Evolutionary conservation across 2,888 invertebrate genomes (phyloP).

Genomic region (Agrochola lota): DNA sequence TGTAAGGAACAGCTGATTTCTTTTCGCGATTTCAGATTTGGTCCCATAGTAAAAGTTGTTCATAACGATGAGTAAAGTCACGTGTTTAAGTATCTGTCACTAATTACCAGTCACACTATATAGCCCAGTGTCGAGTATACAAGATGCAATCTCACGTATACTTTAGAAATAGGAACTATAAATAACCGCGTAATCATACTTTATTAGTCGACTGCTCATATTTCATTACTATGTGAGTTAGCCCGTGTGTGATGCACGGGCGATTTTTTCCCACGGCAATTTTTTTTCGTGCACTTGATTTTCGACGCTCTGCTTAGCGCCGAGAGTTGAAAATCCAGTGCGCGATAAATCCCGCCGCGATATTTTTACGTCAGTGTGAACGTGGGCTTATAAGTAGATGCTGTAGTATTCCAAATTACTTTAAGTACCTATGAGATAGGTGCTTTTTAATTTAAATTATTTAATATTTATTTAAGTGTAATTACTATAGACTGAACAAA

Average conservation of each 20-base stretch:
- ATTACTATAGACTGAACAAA: slow-evolving; percentile 16
- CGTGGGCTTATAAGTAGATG: neutral
- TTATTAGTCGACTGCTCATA: slow-evolving; percentile 32
- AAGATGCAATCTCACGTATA: slow-evolving; percentile 44
- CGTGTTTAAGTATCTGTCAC: too few relatives aligned
- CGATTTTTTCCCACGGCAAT: too few relatives aligned
- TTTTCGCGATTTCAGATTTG: too few relatives aligned
- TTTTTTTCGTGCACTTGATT: too few relatives aligned
- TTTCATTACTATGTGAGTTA: slow-evolving; percentile 3
- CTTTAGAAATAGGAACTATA: slow-evolving; percentile 47
- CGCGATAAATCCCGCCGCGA: too few relatives aligned
- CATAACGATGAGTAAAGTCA: too few relatives aligned
- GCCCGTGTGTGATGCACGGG: too few relatives aligned
- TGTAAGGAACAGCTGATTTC: too few relatives aligned
- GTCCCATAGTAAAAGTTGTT: too few relatives aligned
- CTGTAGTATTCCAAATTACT: slow-evolving; percentile 15
- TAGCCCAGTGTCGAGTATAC: slow-evolving; percentile 28
- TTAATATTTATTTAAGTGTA: slow-evolving; percentile 1
- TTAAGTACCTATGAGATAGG: slow-evolving; percentile 17
- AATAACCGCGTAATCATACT: slow-evolving; percentile 41
- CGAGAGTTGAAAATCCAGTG: too few relatives aligned
- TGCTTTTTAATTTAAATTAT: slow-evolving; percentile 1
- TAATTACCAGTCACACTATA: neutral
- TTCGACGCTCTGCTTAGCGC: too few relatives aligned
- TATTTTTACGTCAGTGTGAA: too few relatives aligned